Percentiles rank a stretch among this genome's conserved stretches.
Conservation (phyloP, 2,797 vertebrate genomes). For the Hydrophis major region DNA sequence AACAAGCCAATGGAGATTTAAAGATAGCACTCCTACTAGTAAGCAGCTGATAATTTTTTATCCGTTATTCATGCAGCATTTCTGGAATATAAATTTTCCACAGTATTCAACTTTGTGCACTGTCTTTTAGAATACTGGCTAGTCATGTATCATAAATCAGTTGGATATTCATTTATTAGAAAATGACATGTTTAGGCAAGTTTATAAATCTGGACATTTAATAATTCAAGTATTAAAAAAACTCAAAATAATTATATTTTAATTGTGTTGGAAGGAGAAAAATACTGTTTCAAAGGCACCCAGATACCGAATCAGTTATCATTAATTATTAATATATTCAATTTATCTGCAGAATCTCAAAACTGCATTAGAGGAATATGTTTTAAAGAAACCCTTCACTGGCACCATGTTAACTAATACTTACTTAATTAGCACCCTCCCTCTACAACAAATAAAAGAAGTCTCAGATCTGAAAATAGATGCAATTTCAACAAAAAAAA, state of each 20-base stretch:
- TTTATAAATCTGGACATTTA: neutral
- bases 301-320: slow-evolving; percentile 10
- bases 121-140: neutral
- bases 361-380: slow-evolving; percentile 9
- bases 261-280: neutral
- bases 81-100: neutral
- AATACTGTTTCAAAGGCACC: slow-evolving; percentile 3
- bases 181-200: neutral
- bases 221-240: neutral
- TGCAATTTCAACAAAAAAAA: neutral
- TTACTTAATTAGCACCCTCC: neutral
- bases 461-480: neutral
- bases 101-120: neutral
- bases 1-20: slow-evolving; percentile 22
- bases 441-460: neutral
- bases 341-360: slow-evolving; percentile 32
- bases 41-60: slow-evolving; percentile 1
- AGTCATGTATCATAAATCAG: neutral
- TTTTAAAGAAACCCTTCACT: neutral
- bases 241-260: neutral
- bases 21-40: slow-evolving; percentile 12
- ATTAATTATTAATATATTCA: slow-evolving; percentile 35
- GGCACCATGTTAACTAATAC: neutral
- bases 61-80: slow-evolving; percentile 8
- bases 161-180: neutral